These are phyloP conservation scores for Eira barbara DNA, from an alignment of 2,113 vertebrate species.

Conservation along the genomic window DNA sequence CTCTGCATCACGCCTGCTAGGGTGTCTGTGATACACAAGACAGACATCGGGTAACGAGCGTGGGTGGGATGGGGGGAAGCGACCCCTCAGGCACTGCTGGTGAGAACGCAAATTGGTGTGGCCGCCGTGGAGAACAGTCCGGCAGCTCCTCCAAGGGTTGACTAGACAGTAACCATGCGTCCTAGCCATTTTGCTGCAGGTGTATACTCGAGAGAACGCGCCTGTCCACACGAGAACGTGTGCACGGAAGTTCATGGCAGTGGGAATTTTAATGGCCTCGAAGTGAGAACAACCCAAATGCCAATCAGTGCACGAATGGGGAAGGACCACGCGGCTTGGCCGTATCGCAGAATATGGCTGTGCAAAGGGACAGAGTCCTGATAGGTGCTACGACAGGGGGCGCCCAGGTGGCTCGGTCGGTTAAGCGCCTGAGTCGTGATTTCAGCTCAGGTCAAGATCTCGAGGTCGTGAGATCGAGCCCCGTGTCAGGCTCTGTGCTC, in stretches of 20 bases:
- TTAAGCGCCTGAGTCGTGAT: not conserved
- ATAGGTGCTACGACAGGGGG: not conserved
- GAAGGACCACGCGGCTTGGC: not conserved
- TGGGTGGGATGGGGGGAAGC: not conserved
- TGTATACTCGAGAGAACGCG: not conserved
- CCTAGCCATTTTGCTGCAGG: not conserved
- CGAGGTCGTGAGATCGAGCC: not conserved
- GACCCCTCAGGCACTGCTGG: too few species aligned
- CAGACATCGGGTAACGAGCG: not conserved
- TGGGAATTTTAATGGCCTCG: not conserved
- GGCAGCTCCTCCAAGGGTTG: not conserved
- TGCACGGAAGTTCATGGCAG: not conserved
- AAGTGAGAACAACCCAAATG: not conserved
- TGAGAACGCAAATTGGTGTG: not conserved
- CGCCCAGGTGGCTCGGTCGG: not conserved
- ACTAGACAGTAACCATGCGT: accelerated
- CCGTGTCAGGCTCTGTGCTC: not conserved
- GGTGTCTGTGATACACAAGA: not conserved
- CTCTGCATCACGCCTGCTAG: not conserved
- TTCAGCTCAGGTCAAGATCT: not conserved
- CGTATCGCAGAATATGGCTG: accelerated
- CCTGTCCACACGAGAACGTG: not conserved
- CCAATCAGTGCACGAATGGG: not conserved
- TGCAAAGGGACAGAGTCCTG: not conserved
- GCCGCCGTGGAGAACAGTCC: not conserved